Conservation (phyloP, 1,140 invertebrate genomes). For the Dendroctonus ponderosae region DNA sequence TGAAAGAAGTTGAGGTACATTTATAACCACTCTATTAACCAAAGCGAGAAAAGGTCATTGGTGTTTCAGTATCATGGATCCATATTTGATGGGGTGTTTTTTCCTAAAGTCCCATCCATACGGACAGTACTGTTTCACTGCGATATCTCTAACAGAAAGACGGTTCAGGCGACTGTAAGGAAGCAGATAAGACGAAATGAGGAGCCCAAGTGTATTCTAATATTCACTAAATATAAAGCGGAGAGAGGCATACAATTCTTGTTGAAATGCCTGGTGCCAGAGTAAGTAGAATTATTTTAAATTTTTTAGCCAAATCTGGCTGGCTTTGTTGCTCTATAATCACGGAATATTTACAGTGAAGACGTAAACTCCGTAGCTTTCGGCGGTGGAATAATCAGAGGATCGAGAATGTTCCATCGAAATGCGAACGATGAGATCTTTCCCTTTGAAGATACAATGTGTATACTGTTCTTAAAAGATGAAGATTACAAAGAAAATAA, state of each 20-base stretch:
- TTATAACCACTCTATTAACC: neutral
- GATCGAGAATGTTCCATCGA: slow-evolving; percentile 34
- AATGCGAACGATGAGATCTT: slow-evolving; percentile 16
- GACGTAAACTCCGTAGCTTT: slow-evolving; percentile 32
- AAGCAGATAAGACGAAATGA: slow-evolving; percentile 34
- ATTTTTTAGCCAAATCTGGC: neutral
- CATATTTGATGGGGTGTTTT: slow-evolving; percentile 39
- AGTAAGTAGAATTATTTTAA: slow-evolving; percentile 29
- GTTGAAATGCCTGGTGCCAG: slow-evolving; percentile 36
- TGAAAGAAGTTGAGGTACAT: neutral
- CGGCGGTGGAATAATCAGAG: slow-evolving; percentile 39
- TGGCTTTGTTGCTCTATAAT: neutral
- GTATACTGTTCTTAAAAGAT: slow-evolving; percentile 38
- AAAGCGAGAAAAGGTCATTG: neutral
- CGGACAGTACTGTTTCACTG: slow-evolving; percentile 38
- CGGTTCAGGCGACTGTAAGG: slow-evolving; percentile 16
- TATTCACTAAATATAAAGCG: slow-evolving; percentile 35
- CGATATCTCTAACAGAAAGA: slow-evolving; percentile 29
- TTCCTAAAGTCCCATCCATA: slow-evolving; percentile 39
- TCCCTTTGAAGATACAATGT: slow-evolving; percentile 30
- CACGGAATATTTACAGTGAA: slow-evolving; percentile 25
- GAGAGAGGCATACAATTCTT: slow-evolving; percentile 30
- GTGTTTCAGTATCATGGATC: slow-evolving; percentile 31
- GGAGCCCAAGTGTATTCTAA: slow-evolving; percentile 35
- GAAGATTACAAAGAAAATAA: slow-evolving; percentile 16